Conservation (phyloP, 2,113 vertebrate genomes). For the Perognathus longimembris region DNA sequence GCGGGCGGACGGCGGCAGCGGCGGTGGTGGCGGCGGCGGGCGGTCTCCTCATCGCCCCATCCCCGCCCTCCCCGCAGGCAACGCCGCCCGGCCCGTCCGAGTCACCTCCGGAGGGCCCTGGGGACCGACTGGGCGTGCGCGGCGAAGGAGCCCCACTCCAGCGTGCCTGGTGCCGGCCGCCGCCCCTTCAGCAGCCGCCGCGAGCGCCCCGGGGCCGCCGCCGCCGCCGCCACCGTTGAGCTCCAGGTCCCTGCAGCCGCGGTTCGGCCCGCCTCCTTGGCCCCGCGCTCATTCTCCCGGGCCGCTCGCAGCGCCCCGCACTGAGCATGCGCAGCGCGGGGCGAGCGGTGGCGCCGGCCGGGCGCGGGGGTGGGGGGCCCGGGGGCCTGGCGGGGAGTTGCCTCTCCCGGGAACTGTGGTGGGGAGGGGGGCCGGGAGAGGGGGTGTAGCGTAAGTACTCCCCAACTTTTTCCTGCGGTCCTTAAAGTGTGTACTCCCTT, state of each 20-base stretch:
- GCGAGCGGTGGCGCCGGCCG: conserved; percentile 13
- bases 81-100: conserved; percentile 41
- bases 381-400: neutral
- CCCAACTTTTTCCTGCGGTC: too few species aligned
- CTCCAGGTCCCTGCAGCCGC: neutral
- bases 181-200: conserved; percentile 28
- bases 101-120: conserved; percentile 64
- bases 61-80: conserved; percentile 43
- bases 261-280: conserved; percentile 52
- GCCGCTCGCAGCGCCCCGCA: neutral
- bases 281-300: conserved; percentile 12
- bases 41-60: conserved; percentile 56
- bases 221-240: conserved; percentile 16
- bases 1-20: conserved; percentile 41
- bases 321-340: too few species aligned
- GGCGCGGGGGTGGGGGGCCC: neutral
- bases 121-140: conserved; percentile 48
- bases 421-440: too few species aligned
- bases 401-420: neutral
- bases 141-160: neutral
- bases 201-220: neutral
- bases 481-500: neutral
- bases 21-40: conserved; percentile 28
- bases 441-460: neutral
- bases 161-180: neutral